Conservation (phyloP, 2,797 vertebrate genomes). For the Lepidocolaptes lacrymiger region DNA sequence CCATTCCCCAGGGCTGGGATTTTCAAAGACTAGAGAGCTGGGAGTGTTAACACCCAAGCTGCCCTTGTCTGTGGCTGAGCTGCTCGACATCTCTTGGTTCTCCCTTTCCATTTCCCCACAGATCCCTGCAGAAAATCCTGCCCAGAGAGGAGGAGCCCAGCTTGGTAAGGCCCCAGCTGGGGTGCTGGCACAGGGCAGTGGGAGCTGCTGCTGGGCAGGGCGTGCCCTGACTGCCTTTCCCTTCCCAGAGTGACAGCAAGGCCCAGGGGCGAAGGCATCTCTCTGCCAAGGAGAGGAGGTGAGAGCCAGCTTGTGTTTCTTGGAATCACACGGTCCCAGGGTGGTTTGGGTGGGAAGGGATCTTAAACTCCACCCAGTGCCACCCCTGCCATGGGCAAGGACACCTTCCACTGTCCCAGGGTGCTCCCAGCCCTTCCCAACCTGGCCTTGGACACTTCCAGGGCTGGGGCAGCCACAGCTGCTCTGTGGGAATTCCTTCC, state of each 20-base stretch:
- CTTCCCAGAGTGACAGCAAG: conserved; percentile 80
- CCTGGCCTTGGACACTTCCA: not conserved
- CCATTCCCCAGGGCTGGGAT: not conserved
- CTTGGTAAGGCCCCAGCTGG: conserved; percentile 74
- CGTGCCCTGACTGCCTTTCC: not conserved
- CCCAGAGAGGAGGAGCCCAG: conserved; percentile 77
- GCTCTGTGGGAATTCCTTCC: not conserved
- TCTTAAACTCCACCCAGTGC: not conserved
- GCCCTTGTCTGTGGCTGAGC: accelerated
- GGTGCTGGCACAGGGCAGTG: not conserved
- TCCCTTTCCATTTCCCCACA: conserved; percentile 49
- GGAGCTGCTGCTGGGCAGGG: not conserved
- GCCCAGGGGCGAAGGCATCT: conserved; percentile 86
- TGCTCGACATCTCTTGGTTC: accelerated
- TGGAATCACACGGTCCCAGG: not conserved
- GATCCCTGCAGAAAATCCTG: conserved; percentile 67
- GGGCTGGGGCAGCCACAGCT: not conserved
- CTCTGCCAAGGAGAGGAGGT: conserved; percentile 94
- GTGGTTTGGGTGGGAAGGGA: not conserved
- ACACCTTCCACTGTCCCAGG: accelerated
- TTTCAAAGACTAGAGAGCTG: not conserved
- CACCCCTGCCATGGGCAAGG: not conserved
- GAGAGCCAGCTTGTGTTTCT: not conserved
- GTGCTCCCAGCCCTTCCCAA: accelerated
- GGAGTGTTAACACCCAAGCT: accelerated